Evolutionary conservation across 2,888 invertebrate species (phyloP).

Genomic region (Lysandra bellargus): DNA sequence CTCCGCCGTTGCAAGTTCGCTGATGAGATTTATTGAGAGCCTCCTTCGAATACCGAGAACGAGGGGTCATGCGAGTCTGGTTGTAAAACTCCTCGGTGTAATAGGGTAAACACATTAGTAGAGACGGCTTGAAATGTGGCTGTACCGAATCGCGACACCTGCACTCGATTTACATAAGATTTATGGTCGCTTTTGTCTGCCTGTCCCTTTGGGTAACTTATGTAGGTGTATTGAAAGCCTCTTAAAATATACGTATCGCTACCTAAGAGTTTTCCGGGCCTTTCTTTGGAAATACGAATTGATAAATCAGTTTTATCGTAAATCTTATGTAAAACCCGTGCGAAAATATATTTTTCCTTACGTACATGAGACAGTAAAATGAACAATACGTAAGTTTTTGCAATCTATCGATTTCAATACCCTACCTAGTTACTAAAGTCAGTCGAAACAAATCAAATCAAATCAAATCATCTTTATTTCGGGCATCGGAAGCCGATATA

Average conservation of each 20-base stretch:
- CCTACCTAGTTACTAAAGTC: too few species aligned
- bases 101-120: conserved; percentile 74
- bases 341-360: background rate
- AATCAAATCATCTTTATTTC: too few species aligned
- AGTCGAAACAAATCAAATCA: too few species aligned
- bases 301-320: conserved; percentile 23
- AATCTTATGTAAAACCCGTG: background rate
- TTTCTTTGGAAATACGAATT: conserved; percentile 40
- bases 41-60: conserved; percentile 36
- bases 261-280: conserved; percentile 32
- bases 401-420: too few species aligned
- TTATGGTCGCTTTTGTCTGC: conserved; percentile 48
- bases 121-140: conserved; percentile 56
- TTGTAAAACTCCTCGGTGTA: conserved; percentile 58
- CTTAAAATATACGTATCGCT: conserved; percentile 18
- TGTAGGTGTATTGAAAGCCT: conserved; percentile 36
- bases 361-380: background rate
- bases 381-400: too few species aligned
- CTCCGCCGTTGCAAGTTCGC: conserved; percentile 46
- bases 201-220: conserved; percentile 41
- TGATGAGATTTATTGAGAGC: conserved; percentile 35
- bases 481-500: too few species aligned
- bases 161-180: conserved; percentile 57
- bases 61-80: conserved; percentile 52
- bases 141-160: conserved; percentile 64